Conservation (phyloP, 2,113 vertebrate genomes). For the Zosterops pallidus region DNA sequence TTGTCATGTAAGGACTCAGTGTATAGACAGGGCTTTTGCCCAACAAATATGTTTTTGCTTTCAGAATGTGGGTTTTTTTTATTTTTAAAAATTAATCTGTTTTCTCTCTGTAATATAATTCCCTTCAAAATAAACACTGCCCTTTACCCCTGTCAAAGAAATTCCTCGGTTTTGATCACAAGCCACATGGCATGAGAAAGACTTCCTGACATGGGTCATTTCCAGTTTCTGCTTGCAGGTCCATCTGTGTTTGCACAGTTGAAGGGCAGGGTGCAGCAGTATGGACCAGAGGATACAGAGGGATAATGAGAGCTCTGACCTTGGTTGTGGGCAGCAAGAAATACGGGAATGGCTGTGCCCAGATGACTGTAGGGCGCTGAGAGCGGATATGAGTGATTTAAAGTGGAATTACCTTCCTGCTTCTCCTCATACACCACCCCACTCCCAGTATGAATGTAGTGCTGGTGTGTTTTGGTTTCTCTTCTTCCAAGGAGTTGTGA, state of each 20-base stretch:
- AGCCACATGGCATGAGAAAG: constrained; percentile 20
- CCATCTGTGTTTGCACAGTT: not conserved
- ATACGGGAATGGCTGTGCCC: not conserved
- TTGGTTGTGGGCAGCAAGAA: not conserved
- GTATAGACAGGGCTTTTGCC: not conserved
- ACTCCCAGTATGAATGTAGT: not conserved
- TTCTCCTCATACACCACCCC: not conserved
- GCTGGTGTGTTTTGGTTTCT: not conserved
- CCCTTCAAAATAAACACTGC: constrained; percentile 36
- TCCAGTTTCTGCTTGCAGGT: not conserved
- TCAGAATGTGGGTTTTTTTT: not conserved
- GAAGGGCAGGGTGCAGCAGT: constrained; percentile 8
- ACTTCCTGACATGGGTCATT: constrained; percentile 26
- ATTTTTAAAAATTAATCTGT: not conserved
- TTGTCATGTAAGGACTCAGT: not conserved
- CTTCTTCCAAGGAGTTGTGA: not conserved
- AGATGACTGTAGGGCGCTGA: not conserved
- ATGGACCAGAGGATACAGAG: not conserved
- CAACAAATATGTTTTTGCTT: not conserved
- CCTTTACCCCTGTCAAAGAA: constrained; percentile 28
- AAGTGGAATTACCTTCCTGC: not conserved
- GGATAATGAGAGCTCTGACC: not conserved
- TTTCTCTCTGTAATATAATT: constrained; percentile 12
- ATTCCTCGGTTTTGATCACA: constrained; percentile 22
- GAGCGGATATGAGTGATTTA: not conserved